These are phyloP conservation scores for Lysiphlebus fabarum DNA, from an alignment of 1,140 invertebrate species.

Conservation along the genomic window DNA sequence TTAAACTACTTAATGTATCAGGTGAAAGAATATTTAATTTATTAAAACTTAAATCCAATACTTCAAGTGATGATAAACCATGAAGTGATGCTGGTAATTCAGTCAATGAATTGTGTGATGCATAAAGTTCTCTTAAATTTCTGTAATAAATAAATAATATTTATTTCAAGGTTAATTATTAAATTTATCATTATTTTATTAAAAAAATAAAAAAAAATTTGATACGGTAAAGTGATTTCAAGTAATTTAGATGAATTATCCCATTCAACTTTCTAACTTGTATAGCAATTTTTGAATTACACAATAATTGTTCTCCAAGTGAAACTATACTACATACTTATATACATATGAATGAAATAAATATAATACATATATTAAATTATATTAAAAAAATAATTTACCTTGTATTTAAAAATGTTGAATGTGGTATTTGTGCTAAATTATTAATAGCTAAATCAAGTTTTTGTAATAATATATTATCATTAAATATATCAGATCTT, in stretches of 20 bases:
- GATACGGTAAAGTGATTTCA: constrained; percentile 1
- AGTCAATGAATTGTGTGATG: constrained; percentile 74
- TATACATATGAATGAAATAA: neutral
- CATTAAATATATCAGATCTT: constrained; percentile 65
- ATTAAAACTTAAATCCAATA: constrained; percentile 77
- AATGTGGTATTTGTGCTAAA: constrained; percentile 65
- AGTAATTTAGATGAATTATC: constrained; percentile 15
- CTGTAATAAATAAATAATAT: constrained; percentile 41
- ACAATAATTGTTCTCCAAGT: constrained; percentile 12
- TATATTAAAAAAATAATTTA: neutral
- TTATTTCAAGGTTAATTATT: constrained; percentile 8
- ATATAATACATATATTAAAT: neutral
- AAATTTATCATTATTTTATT: neutral
- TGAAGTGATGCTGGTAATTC: constrained; percentile 70
- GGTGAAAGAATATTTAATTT: constrained; percentile 68
- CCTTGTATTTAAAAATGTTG: constrained; percentile 63
- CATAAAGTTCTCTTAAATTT: constrained; percentile 69
- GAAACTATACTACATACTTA: neutral
- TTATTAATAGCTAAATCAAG: constrained; percentile 77
- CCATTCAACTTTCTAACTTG: constrained; percentile 23
- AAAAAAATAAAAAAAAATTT: constrained; percentile 3
- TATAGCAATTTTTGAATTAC: constrained; percentile 15
- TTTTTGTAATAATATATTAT: constrained; percentile 62
- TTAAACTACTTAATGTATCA: constrained; percentile 65
- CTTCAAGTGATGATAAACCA: constrained; percentile 64